phyloP scores from a whole-genome alignment of 2,113 vertebrate genomes.

The Steatornis caripensis region DNA sequence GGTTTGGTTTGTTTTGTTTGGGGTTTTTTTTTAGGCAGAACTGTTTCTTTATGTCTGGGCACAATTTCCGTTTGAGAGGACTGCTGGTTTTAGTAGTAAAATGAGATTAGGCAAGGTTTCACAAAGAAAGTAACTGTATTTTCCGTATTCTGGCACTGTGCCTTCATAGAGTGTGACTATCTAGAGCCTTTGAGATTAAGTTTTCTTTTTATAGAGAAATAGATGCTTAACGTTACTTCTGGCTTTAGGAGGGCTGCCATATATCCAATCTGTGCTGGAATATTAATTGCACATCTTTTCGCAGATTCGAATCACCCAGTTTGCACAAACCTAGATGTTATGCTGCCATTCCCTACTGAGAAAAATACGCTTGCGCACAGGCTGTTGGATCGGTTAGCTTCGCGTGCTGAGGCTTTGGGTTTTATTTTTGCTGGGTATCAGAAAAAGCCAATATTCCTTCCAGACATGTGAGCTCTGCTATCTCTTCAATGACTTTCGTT shows the following conservation, averaged over 20 bases:
- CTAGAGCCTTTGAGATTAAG: not conserved
- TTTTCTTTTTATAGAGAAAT: not conserved
- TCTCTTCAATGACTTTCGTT: not conserved
- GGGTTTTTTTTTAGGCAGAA: not conserved
- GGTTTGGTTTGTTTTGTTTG: too few relatives aligned
- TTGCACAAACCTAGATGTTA: not conserved
- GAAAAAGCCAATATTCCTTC: not conserved
- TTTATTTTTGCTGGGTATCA: not conserved
- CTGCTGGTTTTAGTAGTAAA: not conserved
- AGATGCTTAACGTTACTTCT: not conserved
- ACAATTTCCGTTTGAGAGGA: not conserved
- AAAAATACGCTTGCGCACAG: not conserved
- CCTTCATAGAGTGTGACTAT: not conserved
- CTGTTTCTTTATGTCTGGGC: not conserved
- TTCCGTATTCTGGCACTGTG: not conserved
- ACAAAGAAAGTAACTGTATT: not conserved
- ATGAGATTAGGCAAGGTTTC: conserved; percentile 1
- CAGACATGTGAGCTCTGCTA: not conserved
- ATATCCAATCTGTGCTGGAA: not conserved
- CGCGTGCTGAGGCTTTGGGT: rapidly evolving
- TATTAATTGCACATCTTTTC: conserved; percentile 12
- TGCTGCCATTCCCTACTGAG: not conserved
- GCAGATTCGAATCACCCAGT: not conserved
- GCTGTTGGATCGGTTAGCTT: not conserved
- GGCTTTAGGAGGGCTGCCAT: not conserved